Evolutionary conservation across 2,797 vertebrate genomes (phyloP), one percentile per base, ranked within the genome.

Genomic region (Karalla daura): DNA sequence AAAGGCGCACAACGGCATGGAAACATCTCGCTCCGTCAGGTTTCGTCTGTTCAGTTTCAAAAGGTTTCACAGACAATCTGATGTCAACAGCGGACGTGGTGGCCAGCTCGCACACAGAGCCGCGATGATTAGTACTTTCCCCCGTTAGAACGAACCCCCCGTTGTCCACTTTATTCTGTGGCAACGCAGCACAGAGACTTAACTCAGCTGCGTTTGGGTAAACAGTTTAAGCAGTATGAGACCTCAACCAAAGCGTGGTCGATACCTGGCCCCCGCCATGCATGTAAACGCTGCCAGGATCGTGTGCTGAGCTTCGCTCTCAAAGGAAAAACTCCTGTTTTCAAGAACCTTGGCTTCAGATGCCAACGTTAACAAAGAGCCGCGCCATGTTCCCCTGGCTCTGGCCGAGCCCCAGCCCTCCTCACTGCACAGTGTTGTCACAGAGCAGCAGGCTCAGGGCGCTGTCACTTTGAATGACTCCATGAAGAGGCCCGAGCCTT

Each of bases 401-500:
- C 78, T 61, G 73, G 79, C 80, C 72, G 67, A 81, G 75, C 52
- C 13, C 67, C 46, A 68, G 67, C 55, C 75, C 69, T 68, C 59
- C 66, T 55, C 74, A 58, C 72, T 36, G 40, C 53, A 45, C 45
- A 33, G 60, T 27, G 62, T 41, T 78, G 84, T 84, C 76, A 78
- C 60, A 63, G 58, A 55, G 49, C 58, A 45, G 69, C 58, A 62
- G 80, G 41, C 83, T 87, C 67, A 80, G 68, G 61, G 64, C 37
- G 74, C 86, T 87, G 90, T 91, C 91, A 90, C 79, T 89, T 88
- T 90, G 87, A 93, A 87, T 90, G 90, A 91, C 76, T 89, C 56
- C 65, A 83, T 86, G 85, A 89, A 86, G 78, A 82, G 78, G 62
- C 76, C 63, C 43, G 20, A 73, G 67, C 73, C 79, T 75, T 90